Evolutionary conservation across 2,888 invertebrate species (phyloP).

Genomic region (Yponomeuta cagnagella): DNA sequence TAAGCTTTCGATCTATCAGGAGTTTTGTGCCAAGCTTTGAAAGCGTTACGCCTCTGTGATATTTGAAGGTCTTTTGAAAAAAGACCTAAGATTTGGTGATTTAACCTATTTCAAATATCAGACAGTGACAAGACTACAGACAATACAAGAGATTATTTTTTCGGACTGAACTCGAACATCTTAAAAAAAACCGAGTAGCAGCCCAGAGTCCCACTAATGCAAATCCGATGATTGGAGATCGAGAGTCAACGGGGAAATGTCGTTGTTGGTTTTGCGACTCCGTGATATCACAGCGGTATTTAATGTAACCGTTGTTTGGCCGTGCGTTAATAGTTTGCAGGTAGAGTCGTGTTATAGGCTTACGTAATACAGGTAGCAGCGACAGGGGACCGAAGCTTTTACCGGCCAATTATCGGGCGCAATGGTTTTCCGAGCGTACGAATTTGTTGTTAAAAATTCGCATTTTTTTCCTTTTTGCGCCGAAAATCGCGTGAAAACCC

Average conservation of each 20-base stretch:
- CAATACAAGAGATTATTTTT: too few relatives aligned
- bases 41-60: too few relatives aligned
- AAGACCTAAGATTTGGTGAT: too few relatives aligned
- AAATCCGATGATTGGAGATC: neutral
- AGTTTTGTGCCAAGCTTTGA: too few relatives aligned
- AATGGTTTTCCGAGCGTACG: neutral
- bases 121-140: too few relatives aligned
- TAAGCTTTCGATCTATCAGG: too few relatives aligned
- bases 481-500: neutral
- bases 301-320: neutral
- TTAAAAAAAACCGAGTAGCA: neutral
- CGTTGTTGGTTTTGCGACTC: neutral
- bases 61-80: too few relatives aligned
- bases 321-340: neutral
- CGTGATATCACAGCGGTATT: neutral
- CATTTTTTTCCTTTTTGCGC: neutral
- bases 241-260: neutral
- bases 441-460: slow-evolving; percentile 1
- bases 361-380: too few relatives aligned
- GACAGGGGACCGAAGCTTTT: neutral
- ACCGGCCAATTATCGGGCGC: slow-evolving; percentile 14
- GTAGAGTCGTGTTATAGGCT: too few relatives aligned
- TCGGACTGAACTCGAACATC: too few relatives aligned
- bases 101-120: too few relatives aligned
- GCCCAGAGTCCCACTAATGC: neutral